Base-by-base conservation (phyloP, 2,888 invertebrate species). In the Pilophorus perplexus region DNA sequence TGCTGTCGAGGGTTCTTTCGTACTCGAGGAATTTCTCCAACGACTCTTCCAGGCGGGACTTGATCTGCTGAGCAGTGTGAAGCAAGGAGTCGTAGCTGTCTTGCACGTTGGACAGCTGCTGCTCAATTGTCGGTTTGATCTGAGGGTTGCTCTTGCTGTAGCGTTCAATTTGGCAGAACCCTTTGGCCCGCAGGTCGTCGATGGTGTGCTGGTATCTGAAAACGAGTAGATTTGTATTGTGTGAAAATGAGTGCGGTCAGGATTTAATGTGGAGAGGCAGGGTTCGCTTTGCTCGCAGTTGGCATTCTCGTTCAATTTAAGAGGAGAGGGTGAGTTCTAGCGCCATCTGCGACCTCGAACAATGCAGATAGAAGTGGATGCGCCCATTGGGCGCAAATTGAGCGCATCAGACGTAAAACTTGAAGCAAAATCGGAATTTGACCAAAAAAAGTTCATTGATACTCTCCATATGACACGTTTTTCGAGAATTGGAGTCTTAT, bases 21-120 rank as follows among this genome's bases (percentile, higher is more conserved):
- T 96, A 96, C 75, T 93, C 92, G 75, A 92, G 88, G 80, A 96
- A 97, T 77, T 94, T 94, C 25, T 88, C 86, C 68, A 94, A 78
- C 0, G 94, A 93, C 75, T 96, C 95, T 28, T 88, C 82, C 28
- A 96, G 80, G 37, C 95, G 85, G 72, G 88, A 88, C 76, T 91
- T 90, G 68, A 96, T 96, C 78, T 96, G 94, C 46, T 90, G 77
- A 0, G 94, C 95, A 0, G 94, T 95, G 67, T 90, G 87, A 38
- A 94, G 78, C 6, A 96, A 79, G 0, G 93, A 92, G 75, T 91
- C 87, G 75, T 96, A 95, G 75, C 95, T 95, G 64, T 95, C 94
- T 74, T 92, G 91, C 0, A 96, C 91, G 75, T 95, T 95, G 74
- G 85, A 86, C 57, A 95, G 76, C 76, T 96, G 95, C 37, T 86